Base-by-base conservation (phyloP, 2,888 invertebrate species). In the Drosophila recens region DNA sequence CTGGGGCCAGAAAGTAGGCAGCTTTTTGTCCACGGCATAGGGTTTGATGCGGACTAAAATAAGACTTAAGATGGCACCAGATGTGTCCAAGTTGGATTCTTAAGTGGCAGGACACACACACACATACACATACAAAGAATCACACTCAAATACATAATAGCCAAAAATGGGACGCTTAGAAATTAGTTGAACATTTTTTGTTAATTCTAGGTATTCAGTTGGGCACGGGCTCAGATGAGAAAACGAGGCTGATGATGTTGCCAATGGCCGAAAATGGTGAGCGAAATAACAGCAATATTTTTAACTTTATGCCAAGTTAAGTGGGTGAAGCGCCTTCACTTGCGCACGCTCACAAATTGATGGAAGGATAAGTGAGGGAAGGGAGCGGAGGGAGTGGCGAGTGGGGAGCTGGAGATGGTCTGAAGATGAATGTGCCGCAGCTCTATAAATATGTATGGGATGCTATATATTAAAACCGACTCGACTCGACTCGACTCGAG, bases 401-500 rank as follows among this genome's bases (percentile, higher is more conserved):
- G 30, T n/a, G 48, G 49, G 36, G 33, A 34, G 63, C 13, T 30
- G 68, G 17, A 70, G 67, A 65, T 67, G 75, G 80, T 56, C 78
- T 68, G 86, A 90, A 90, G 90, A 90, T 90, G 88, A 89, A 90
- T 90, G 90, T 87, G 82, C 87, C 81, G 82, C 87, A 85, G 90
- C 90, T 88, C 88, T 89, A 90, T 90, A 90, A 90, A 90, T 90
- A 90, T 90, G 90, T 89, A 90, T 89, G 83, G 79, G 83, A 79
- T 84, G 88, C 89, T 87, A 90, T 90, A 90, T 89, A 90, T 90
- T 90, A 90, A 89, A 90, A 89, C 81, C 87, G 83, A 90, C 90
- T 90, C 81, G 86, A 78, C 86, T 90, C 81, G 86, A 78, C 86
- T 63, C 79, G 40, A 54, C 38, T 66, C 72, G 13, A 42, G 49